Conservation (phyloP, 2,797 vertebrate species). For the Leuciscus waleckii region DNA sequence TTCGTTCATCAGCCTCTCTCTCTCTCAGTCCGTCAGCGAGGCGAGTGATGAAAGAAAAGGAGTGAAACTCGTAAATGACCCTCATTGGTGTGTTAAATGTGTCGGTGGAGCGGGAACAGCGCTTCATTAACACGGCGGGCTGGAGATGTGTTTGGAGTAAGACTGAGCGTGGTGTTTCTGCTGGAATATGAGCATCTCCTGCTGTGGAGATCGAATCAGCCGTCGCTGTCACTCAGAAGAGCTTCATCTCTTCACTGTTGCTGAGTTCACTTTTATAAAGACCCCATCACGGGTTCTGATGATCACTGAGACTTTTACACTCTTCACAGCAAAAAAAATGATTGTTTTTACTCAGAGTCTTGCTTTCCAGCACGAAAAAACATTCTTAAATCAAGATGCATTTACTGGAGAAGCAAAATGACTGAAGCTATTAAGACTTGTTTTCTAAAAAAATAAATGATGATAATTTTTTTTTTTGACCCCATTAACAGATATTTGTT, state of each 20-base stretch:
- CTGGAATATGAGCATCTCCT: slow-evolving; percentile 6
- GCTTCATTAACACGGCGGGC: slow-evolving; percentile 32
- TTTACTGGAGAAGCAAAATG: too few species aligned
- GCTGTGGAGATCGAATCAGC: slow-evolving; percentile 12
- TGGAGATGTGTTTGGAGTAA: slow-evolving; percentile 30
- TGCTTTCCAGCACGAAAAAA: too few species aligned
- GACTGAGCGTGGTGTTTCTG: slow-evolving; percentile 35
- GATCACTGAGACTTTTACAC: background rate
- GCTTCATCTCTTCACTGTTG: background rate
- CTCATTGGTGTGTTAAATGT: slow-evolving; percentile 30
- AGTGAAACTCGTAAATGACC: slow-evolving; percentile 54
- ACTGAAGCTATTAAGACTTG: too few species aligned
- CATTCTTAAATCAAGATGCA: too few species aligned
- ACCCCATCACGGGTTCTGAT: background rate
- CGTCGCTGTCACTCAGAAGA: slow-evolving; percentile 32
- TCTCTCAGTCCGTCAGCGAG: slow-evolving; percentile 24
- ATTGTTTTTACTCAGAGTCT: too few species aligned
- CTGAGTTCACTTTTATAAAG: background rate
- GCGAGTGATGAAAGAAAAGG: slow-evolving; percentile 37
- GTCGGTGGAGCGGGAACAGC: slow-evolving; percentile 40
- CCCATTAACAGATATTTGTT: too few species aligned
- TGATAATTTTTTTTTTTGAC: too few species aligned
- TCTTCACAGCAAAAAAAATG: too few species aligned
- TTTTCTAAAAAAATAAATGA: too few species aligned
- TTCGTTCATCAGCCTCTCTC: slow-evolving; percentile 12